Conservation (phyloP, 2,797 vertebrate species). For the Sylvilagus floridanus region DNA sequence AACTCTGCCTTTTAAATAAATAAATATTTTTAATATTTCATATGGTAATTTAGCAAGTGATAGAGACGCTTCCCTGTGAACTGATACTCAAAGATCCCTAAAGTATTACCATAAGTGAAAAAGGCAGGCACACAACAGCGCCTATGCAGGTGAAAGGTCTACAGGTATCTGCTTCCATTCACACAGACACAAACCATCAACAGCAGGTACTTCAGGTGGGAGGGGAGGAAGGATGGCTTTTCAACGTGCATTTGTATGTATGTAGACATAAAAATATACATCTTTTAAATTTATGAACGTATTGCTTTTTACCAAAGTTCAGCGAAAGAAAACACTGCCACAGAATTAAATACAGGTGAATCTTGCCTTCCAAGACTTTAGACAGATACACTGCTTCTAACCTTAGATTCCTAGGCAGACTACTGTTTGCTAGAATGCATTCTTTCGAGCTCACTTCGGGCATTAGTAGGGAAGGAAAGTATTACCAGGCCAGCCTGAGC, state of each 20-base stretch:
- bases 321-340: slow-evolving; percentile 33
- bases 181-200: not conserved
- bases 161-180: not conserved
- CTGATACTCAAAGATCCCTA: not conserved
- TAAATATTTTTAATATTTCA: too few species aligned
- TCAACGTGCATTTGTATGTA: not conserved
- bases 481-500: not conserved
- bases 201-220: not conserved
- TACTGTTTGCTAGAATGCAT: not conserved
- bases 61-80: not conserved
- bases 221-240: not conserved
- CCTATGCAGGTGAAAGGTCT: not conserved
- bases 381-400: slow-evolving; percentile 23
- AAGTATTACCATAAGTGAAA: not conserved
- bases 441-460: not conserved
- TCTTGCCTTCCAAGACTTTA: not conserved
- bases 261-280: not conserved
- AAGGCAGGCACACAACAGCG: not conserved
- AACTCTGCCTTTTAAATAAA: too few species aligned
- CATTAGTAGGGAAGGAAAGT: not conserved
- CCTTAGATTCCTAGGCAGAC: not conserved
- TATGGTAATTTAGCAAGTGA: not conserved
- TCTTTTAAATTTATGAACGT: not conserved
- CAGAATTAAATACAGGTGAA: slow-evolving; percentile 32
- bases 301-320: not conserved